phyloP scores from a whole-genome alignment of 2,888 invertebrate species.

The Byasa hedistus region DNA sequence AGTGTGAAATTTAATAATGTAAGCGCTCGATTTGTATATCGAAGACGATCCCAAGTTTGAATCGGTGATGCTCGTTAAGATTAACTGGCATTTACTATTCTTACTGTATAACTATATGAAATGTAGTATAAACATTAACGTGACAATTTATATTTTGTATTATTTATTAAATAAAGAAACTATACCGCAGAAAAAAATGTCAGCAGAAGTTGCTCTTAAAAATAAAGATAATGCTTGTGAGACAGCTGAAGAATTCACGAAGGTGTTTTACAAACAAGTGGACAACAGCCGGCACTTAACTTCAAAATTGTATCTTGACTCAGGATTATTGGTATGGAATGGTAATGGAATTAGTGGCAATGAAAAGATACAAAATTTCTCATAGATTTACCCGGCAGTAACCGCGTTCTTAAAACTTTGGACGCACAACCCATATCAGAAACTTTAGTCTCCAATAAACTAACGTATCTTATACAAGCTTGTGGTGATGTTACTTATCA shows the following conservation, averaged over 20 bases:
- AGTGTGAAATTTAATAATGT: no score
- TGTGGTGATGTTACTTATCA: slow-evolving; percentile 90
- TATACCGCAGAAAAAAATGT: slow-evolving; percentile 41
- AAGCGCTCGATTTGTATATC: no score
- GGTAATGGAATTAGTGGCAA: slow-evolving; percentile 91
- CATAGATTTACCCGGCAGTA: slow-evolving; percentile 89
- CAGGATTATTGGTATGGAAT: slow-evolving; percentile 94
- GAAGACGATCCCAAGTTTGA: no score
- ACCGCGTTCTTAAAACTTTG: slow-evolving; percentile 86
- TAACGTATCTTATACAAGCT: slow-evolving; percentile 90
- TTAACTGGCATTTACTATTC: no score
- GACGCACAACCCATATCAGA: slow-evolving; percentile 94
- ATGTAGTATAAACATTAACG: no score
- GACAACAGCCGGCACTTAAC: slow-evolving; percentile 93
- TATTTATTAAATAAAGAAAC: no score
- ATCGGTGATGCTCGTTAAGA: no score
- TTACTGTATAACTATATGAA: no score
- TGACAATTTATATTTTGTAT: no score
- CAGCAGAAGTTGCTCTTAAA: slow-evolving; percentile 77
- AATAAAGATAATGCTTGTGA: slow-evolving; percentile 90
- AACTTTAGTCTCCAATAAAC: slow-evolving; percentile 86
- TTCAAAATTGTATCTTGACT: slow-evolving; percentile 89
- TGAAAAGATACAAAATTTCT: slow-evolving; percentile 92
- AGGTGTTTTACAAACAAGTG: slow-evolving; percentile 92
- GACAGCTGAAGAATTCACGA: slow-evolving; percentile 93